Conservation (phyloP, 37 sponge, comb jelly and placozoan genomes). For the Axinella damicornis region DNA sequence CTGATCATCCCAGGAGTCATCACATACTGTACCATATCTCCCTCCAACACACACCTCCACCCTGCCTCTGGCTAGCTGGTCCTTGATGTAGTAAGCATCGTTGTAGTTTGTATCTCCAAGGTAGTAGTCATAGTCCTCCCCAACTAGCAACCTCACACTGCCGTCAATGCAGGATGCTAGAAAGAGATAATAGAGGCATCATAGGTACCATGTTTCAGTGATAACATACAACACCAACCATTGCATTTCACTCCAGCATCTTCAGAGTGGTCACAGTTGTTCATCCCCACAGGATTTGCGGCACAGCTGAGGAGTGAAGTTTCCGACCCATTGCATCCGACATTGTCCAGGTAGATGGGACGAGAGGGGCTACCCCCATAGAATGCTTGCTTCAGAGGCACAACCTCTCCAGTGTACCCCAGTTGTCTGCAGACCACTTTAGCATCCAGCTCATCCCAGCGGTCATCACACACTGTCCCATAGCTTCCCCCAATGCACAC, state of each 20-base stretch:
- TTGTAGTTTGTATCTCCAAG: constrained; percentile 14
- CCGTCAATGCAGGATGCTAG: constrained; percentile 31
- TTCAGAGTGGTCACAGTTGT: constrained; percentile 10
- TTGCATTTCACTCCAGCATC: background rate
- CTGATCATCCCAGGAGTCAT: background rate
- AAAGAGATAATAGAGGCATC: background rate
- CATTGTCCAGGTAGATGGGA: background rate
- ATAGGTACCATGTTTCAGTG: background rate
- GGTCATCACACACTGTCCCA: constrained; percentile 30
- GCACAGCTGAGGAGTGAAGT: constrained; percentile 9
- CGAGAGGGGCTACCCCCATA: too few relatives aligned
- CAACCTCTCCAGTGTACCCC: background rate
- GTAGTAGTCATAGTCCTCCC: constrained; percentile 4
- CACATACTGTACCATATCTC: background rate
- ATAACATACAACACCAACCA: too few relatives aligned
- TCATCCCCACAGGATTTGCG: background rate
- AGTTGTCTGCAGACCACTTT: constrained; percentile 15
- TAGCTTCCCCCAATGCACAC: constrained; percentile 3
- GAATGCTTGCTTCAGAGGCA: background rate
- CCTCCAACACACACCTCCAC: background rate
- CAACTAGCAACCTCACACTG: constrained; percentile 11
- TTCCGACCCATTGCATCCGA: constrained; percentile 29
- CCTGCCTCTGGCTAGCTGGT: constrained; percentile 1
- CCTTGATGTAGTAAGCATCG: constrained; percentile 16
- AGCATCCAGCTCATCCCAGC: constrained; percentile 32